Percentiles rank a stretch among this genome's conserved stretches.
phyloP scores from a whole-genome alignment of 2,113 vertebrate genomes.

The Epinephelus lanceolatus region DNA sequence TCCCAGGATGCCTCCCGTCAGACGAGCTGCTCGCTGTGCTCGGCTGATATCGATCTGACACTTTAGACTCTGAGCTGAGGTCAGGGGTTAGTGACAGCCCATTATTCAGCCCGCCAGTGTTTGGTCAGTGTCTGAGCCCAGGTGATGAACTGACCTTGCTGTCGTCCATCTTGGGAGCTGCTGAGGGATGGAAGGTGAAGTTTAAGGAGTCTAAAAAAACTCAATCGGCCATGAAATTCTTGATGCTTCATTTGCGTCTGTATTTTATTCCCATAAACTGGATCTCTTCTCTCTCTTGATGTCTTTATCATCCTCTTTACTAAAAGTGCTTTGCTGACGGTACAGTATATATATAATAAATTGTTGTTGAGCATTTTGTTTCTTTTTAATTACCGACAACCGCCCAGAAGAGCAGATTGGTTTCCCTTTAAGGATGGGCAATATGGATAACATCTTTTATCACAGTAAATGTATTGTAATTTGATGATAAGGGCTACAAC shows the following conservation, averaged over 20 bases:
- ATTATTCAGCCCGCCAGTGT: conserved; percentile 81
- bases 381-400: no score
- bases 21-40: conserved; percentile 27
- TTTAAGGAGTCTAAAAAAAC: conserved; percentile 37
- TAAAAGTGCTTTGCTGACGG: background rate
- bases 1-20: conserved; percentile 31
- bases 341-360: no score
- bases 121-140: conserved; percentile 69
- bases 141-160: conserved; percentile 69
- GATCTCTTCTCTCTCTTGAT: background rate
- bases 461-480: background rate
- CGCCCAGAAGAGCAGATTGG: no score
- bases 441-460: background rate
- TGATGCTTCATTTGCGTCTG: conserved; percentile 6
- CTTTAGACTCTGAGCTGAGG: conserved; percentile 72
- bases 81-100: conserved; percentile 78
- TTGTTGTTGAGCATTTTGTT: no score
- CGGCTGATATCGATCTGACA: conserved; percentile 76
- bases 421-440: no score
- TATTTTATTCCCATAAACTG: background rate
- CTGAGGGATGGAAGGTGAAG: conserved; percentile 62
- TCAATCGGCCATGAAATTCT: conserved; percentile 26
- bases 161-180: conserved; percentile 71
- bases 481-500: background rate
- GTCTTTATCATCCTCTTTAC: background rate